Conservation (phyloP, 92 coral and sea anemone species). For the Umimayanthus chanpuru region DNA sequence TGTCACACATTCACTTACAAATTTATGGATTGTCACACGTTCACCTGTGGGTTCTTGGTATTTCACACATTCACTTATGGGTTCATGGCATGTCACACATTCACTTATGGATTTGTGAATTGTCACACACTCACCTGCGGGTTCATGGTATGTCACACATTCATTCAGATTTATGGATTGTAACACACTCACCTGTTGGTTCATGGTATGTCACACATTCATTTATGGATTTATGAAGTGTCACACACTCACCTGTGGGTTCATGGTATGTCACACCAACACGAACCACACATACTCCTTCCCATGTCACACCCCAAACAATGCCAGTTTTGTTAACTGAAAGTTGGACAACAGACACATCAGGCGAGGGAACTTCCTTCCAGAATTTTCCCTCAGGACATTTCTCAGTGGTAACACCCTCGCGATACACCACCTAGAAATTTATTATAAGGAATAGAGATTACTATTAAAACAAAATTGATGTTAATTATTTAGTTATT, state of each 20-base stretch:
- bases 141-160: not conserved
- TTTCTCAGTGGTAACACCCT: slow-evolving; percentile 70
- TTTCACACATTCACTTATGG: not conserved
- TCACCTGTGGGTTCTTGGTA: not conserved
- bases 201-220: not conserved
- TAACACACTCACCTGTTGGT: not conserved
- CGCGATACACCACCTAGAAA: slow-evolving; percentile 81
- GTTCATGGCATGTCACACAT: not conserved
- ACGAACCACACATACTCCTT: slow-evolving; percentile 81
- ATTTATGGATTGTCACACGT: not conserved
- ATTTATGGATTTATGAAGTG: too few relatives aligned
- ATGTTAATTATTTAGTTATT: too few relatives aligned
- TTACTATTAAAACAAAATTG: too few relatives aligned
- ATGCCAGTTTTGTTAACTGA: slow-evolving; percentile 91
- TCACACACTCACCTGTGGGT: not conserved
- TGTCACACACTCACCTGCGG: slow-evolving; percentile 4
- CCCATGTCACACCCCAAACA: slow-evolving; percentile 97
- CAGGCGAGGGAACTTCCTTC: slow-evolving; percentile 79
- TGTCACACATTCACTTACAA: not conserved
- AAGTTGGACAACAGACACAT: slow-evolving; percentile 79
- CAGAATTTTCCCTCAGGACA: slow-evolving; percentile 88
- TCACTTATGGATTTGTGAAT: too few relatives aligned
- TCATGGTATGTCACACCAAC: slow-evolving; percentile 33
- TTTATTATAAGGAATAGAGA: not conserved
- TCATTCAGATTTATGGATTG: not conserved